Conservation (phyloP, 1,140 invertebrate genomes). For the Physella acuta region DNA sequence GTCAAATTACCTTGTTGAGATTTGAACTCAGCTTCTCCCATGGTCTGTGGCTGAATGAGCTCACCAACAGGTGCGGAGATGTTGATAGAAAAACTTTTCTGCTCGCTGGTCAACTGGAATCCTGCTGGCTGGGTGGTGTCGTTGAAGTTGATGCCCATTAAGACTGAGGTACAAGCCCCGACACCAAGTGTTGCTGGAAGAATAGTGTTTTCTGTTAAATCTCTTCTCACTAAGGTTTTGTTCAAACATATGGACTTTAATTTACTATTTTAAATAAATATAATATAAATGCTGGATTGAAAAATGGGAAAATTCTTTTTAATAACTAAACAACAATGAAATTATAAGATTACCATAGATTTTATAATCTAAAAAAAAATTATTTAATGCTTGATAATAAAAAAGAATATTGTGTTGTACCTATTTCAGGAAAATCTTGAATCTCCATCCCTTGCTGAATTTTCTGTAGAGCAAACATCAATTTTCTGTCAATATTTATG, state of each 20-base stretch:
- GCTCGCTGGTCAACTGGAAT: slow-evolving; percentile 72
- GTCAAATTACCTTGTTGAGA: slow-evolving; percentile 71
- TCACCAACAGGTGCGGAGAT: slow-evolving; percentile 87
- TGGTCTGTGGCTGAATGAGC: slow-evolving; percentile 78
- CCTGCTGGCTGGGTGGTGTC: slow-evolving; percentile 86
- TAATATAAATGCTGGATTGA: no score
- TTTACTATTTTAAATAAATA: no score
- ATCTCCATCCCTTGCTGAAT: slow-evolving; percentile 74
- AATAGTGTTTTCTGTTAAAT: background rate
- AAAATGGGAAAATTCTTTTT: no score
- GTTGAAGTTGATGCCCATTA: slow-evolving; percentile 89
- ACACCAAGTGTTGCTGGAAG: slow-evolving; percentile 63
- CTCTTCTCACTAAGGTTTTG: no score
- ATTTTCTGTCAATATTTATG: no score
- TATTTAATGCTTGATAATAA: no score
- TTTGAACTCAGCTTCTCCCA: slow-evolving; percentile 76
- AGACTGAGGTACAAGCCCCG: slow-evolving; percentile 54
- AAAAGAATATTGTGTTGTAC: no score
- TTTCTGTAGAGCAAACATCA: slow-evolving; percentile 62
- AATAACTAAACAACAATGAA: no score
- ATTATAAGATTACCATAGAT: no score
- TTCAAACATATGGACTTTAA: no score
- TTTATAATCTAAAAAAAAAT: no score
- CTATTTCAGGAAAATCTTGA: slow-evolving; percentile 79
- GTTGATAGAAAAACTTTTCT: slow-evolving; percentile 64